Evolutionary conservation across 2,888 invertebrate species (phyloP), one percentile per base, ranked within the genome.

Genomic region (Yponomeuta sedellus): DNA sequence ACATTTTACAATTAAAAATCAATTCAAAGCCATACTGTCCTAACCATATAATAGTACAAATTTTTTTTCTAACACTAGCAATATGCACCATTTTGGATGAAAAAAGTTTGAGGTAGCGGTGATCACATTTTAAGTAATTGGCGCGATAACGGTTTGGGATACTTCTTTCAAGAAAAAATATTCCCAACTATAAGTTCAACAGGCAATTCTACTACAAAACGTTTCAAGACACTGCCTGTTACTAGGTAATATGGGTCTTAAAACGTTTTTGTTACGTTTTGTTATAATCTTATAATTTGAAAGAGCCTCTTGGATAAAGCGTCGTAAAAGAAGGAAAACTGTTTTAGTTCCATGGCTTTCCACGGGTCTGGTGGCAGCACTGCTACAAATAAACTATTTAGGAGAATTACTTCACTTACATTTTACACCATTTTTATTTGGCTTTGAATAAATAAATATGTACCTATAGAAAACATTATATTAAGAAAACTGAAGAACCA

Each of bases 291-390:
- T n/a, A 5, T 79, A 72, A 72, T 67, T 70, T 76, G 73, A 70
- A 73, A 75, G 72, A 68, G 67, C 64, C 64, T 64, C 72, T 70
- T 74, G 75, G 74, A 77, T 78, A 75, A 5, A 65, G 71, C 68
- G 68, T 70, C 70, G 70, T 69, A 16, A 52, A 16, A 71, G 70
- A 70, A 71, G 74, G 73, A 67, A 66, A 67, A 69, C 67, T 68
- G 64, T 66, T 66, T 74, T 85, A 85, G 87, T 87, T 87, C 86
- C 73, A 65, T 68, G 68, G 20, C 70, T 79, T 77, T 75, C 80
- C 85, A 78, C 68, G 40, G 34, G 28, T 66, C 67, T 61, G 16
- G 61, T 66, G 77, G 86, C 85, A 83, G 84, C 85, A 84, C 83
- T 79, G 69, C 74, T 19, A 22, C 58, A 19, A 10, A 58, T 56